Evolutionary conservation across 2,888 invertebrate species (phyloP), one percentile per base, ranked within the genome.

Genomic region (Metacarcinus magister): DNA sequence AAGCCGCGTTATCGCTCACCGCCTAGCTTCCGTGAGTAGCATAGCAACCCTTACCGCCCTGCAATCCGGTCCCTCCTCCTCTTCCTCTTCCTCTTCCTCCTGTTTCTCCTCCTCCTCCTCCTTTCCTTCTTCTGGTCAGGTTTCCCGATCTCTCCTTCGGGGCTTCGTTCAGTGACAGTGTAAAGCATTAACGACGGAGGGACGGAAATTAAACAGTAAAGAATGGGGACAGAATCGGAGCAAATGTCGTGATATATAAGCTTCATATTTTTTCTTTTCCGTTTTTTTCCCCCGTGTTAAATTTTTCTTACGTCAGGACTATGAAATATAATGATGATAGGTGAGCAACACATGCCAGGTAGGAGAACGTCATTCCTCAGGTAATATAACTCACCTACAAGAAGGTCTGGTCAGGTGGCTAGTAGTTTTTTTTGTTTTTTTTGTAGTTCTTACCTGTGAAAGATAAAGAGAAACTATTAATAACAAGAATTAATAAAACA

Each of bases 401-500:
- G n/a, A 2, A 46, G 46, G 44, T 10, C 91, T 10, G 39, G 39
- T 16, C 2, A 5, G 90, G 90, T 39, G 0, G 87, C 8, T 7
- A 19, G 39, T 32, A 16, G 87, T 13, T 10, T 87, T 87, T 39
- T 39, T 2, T 0, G 16, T n/a, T n/a, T n/a, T n/a, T n/a, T n/a
- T n/a, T n/a, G n/a, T n/a, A 32, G n/a, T 32, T 32, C 91, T 46
- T 91, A 91, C 91, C 91, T 91, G 91, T 75, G 46, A 91, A 91
- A n/a, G 91, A 91, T 0, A 91, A n/a, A 19, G 16, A 91, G 23
- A n/a, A n/a, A 8, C 4, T 39, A 54, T 7, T 60, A 92, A 19
- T 60, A 54, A 54, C 19, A 16, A 32, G 13, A 67, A 16, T 67
- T 2, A 23, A 32, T 2, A 23, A 32, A 92, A 46, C 23, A 92